Evolutionary conservation across 2,113 vertebrate species (phyloP).

Genomic region (Hydrolagus affinis): DNA sequence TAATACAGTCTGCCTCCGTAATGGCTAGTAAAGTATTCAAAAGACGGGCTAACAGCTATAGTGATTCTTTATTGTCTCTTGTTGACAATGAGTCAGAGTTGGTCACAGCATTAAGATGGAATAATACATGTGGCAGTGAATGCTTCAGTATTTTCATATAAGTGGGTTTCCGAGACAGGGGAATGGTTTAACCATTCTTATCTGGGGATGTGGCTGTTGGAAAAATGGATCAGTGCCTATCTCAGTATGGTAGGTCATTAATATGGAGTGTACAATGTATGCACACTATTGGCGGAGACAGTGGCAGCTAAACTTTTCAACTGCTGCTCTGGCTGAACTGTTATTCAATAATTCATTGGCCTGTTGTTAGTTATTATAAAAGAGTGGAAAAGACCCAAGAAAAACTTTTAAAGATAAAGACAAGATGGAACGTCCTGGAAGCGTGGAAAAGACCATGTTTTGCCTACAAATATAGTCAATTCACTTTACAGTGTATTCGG

Average conservation of each 20-base stretch:
- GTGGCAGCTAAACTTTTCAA: neutral
- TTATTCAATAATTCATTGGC: neutral
- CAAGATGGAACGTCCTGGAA: too few species aligned
- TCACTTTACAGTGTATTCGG: too few species aligned
- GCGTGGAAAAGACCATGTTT: too few species aligned
- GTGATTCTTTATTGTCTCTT: neutral
- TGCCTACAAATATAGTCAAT: too few species aligned
- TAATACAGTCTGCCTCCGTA: neutral
- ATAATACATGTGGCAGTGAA: neutral
- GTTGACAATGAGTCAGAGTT: neutral
- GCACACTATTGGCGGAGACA: neutral
- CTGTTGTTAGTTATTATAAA: neutral
- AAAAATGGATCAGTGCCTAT: neutral
- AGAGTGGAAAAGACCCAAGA: neutral
- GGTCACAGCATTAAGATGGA: neutral
- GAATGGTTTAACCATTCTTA: constrained; percentile 1
- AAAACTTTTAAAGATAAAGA: neutral
- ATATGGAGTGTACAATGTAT: neutral
- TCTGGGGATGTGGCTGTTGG: neutral
- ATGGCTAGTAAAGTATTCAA: constrained; percentile 2
- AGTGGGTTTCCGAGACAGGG: neutral
- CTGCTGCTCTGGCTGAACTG: neutral
- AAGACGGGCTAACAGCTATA: neutral
- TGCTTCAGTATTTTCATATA: neutral
- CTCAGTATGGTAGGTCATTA: neutral